Evolutionary conservation across 2,797 vertebrate species (phyloP).

Genomic region (Podarcis siculus): DNA sequence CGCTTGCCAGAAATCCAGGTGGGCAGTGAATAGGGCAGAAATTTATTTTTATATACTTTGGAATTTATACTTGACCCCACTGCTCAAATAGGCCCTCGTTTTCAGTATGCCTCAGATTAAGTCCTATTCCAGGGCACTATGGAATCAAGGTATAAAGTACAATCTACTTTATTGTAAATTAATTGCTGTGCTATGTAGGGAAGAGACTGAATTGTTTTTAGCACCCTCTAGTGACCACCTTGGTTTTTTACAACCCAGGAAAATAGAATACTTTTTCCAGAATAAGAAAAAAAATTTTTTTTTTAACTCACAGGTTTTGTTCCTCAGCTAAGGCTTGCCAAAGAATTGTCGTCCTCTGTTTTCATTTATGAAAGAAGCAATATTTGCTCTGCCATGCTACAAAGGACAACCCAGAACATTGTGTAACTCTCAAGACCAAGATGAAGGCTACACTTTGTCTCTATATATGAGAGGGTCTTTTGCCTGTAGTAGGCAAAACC

Average conservation of each 20-base stretch:
- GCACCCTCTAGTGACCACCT: not conserved
- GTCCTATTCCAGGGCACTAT: not conserved
- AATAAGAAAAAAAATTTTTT: not conserved
- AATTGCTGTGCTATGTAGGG: not conserved
- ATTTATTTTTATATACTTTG: not conserved
- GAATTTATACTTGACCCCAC: not conserved
- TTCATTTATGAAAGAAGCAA: not conserved
- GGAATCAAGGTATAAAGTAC: not conserved
- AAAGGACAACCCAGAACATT: not conserved
- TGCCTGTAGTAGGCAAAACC: not conserved
- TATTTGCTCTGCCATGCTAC: not conserved
- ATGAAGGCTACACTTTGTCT: not conserved
- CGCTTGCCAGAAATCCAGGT: not conserved
- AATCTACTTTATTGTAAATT: not conserved
- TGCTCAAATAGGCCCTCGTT: not conserved
- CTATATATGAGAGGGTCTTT: not conserved
- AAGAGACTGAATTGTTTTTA: not conserved
- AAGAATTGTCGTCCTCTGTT: not conserved
- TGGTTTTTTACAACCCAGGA: not conserved
- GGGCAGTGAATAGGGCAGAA: not conserved
- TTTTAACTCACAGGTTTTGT: slow-evolving; percentile 22
- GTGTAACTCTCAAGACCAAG: not conserved
- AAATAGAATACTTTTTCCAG: not conserved
- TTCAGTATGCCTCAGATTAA: not conserved
- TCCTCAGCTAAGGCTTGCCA: not conserved